A percentile compares a stretch with the other conserved stretches of the same genome.
Conservation (phyloP, 2,113 vertebrate species). For the Glaucomys volans region DNA sequence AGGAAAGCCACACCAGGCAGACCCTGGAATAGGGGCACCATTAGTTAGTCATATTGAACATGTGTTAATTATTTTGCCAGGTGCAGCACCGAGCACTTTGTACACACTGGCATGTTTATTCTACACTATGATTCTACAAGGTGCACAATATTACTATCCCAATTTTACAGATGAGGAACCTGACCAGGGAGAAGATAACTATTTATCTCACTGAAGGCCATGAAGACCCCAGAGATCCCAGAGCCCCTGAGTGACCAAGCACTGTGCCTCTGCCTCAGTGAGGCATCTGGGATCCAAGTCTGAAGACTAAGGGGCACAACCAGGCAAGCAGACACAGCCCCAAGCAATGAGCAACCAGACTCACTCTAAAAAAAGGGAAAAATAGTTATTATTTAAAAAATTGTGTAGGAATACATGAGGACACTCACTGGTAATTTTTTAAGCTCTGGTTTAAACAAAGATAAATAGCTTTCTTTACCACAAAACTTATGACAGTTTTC, state of each 20-base stretch:
- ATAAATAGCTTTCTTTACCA: neutral
- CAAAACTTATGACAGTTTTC: neutral
- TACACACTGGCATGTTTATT: neutral
- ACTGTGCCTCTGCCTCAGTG: fast-evolving
- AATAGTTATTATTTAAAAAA: neutral
- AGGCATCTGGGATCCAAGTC: fast-evolving
- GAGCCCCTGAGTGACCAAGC: neutral
- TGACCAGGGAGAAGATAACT: neutral
- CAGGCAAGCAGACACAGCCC: neutral
- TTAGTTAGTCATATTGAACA: neutral
- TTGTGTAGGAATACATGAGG: neutral
- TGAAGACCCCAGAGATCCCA: neutral
- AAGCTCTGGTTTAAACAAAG: neutral
- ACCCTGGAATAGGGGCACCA: neutral
- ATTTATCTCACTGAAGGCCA: neutral
- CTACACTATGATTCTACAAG: neutral
- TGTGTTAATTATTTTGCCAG: neutral
- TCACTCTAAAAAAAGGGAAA: neutral
- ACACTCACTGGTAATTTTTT: neutral
- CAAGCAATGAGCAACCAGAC: neutral
- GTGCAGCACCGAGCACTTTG: neutral
- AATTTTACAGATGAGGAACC: neutral
- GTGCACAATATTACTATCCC: too few species aligned
- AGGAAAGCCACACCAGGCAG: neutral
- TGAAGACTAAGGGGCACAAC: neutral